Conservation (phyloP, 1,140 invertebrate species). For the Pogonognathellus flavescens region DNA sequence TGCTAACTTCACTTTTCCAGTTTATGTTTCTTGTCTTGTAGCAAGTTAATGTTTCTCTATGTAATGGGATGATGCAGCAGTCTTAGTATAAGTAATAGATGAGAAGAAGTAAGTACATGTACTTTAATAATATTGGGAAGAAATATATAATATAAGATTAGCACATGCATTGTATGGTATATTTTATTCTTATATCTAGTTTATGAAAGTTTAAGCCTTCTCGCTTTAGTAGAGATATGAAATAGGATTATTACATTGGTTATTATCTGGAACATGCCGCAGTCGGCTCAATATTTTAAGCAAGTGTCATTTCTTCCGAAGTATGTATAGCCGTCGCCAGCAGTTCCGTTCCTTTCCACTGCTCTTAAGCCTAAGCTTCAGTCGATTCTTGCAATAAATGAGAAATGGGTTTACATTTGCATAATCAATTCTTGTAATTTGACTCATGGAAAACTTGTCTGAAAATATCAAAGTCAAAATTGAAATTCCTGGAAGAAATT, state of each 20-base stretch:
- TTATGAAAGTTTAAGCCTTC: no score
- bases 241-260: neutral
- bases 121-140: no score
- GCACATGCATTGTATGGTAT: neutral
- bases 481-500: neutral
- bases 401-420: neutral
- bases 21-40: conserved; percentile 20
- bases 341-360: neutral
- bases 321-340: no score
- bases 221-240: neutral
- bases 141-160: no score
- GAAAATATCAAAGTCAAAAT: neutral
- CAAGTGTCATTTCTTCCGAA: conserved; percentile 8
- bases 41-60: conserved; percentile 24
- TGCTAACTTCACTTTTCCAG: conserved; percentile 4
- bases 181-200: neutral
- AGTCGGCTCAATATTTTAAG: conserved; percentile 27
- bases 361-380: neutral
- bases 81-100: no score
- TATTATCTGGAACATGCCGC: neutral
- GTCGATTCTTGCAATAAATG: neutral
- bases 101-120: no score
- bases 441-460: neutral
- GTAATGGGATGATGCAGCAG: conserved; percentile 10
- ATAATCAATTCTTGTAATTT: conserved; percentile 14